These are phyloP conservation scores for Chrysodeixis includens DNA, from an alignment of 2,888 invertebrate genomes.

Conservation along the genomic window DNA sequence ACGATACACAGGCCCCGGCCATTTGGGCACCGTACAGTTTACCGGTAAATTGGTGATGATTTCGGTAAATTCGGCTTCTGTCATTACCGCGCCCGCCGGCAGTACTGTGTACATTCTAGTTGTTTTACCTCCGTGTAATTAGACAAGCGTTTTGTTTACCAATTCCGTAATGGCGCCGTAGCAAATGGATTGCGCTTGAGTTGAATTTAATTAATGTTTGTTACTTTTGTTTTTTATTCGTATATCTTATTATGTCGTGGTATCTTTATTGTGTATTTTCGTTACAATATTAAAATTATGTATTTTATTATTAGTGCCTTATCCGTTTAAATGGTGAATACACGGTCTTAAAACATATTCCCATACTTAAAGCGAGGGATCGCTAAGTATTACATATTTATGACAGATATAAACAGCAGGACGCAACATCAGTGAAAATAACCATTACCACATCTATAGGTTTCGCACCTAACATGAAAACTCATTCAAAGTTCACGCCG, in stretches of 20 bases:
- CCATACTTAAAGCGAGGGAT: not conserved
- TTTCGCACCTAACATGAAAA: constrained; percentile 36
- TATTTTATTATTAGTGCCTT: too few relatives aligned
- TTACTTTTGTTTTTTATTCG: not conserved
- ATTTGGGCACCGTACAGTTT: constrained; percentile 81
- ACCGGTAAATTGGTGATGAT: constrained; percentile 83
- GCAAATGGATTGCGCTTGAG: constrained; percentile 17
- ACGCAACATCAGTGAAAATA: constrained; percentile 29
- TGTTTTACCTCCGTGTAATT: constrained; percentile 68
- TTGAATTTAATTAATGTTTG: not conserved
- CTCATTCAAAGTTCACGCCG: constrained; percentile 59
- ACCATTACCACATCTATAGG: constrained; percentile 38
- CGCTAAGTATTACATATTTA: constrained; percentile 4
- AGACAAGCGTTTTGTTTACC: constrained; percentile 26
- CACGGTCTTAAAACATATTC: not conserved
- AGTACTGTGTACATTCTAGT: constrained; percentile 73
- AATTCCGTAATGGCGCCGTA: constrained; percentile 48
- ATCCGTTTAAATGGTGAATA: not conserved
- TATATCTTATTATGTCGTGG: too few relatives aligned
- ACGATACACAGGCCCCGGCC: constrained; percentile 79
- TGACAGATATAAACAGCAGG: constrained; percentile 7
- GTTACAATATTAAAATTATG: too few relatives aligned
- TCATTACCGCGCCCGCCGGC: constrained; percentile 75
- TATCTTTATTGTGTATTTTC: too few relatives aligned
- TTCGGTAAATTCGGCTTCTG: constrained; percentile 79